Evolutionary conservation across 2,888 invertebrate species (phyloP).

Genomic region (Syrista parreyssii): DNA sequence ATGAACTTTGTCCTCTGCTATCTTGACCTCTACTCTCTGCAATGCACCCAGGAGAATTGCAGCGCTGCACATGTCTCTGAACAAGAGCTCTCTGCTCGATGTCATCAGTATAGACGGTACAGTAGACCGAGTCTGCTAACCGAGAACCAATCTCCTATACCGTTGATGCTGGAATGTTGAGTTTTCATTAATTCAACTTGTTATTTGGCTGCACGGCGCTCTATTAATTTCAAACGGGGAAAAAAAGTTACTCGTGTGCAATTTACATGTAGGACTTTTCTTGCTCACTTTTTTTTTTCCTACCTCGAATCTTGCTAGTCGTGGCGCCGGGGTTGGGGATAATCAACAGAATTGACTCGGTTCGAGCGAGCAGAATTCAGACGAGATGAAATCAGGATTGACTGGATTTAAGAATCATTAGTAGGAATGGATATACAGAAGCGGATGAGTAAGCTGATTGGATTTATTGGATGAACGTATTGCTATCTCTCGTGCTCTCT

Average conservation of each 20-base stretch:
- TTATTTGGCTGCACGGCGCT: background rate
- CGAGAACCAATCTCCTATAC: background rate
- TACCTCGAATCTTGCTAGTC: background rate
- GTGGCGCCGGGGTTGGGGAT: too few relatives aligned
- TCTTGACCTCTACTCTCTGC: background rate
- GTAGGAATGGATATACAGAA: slow-evolving; percentile 40
- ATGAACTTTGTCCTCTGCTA: background rate
- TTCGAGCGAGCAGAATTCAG: background rate
- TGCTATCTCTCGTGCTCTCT: slow-evolving; percentile 31
- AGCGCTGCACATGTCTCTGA: slow-evolving; percentile 25
- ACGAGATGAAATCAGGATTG: slow-evolving; percentile 22
- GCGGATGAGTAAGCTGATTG: slow-evolving; percentile 59
- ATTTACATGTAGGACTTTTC: background rate
- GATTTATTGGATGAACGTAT: slow-evolving; percentile 56
- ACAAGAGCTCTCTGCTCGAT: slow-evolving; percentile 34
- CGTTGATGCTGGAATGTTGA: background rate
- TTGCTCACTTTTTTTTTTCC: background rate
- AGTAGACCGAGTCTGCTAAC: background rate
- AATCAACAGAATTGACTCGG: background rate
- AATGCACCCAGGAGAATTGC: slow-evolving; percentile 23
- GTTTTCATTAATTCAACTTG: background rate
- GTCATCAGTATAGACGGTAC: slow-evolving; percentile 14
- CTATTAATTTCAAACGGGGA: background rate
- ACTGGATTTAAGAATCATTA: slow-evolving; percentile 52
- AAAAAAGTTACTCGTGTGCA: background rate